These are phyloP conservation scores for Xestoiulus laeticollis DNA, from an alignment of 2,888 invertebrate species.

Conservation along the genomic window DNA sequence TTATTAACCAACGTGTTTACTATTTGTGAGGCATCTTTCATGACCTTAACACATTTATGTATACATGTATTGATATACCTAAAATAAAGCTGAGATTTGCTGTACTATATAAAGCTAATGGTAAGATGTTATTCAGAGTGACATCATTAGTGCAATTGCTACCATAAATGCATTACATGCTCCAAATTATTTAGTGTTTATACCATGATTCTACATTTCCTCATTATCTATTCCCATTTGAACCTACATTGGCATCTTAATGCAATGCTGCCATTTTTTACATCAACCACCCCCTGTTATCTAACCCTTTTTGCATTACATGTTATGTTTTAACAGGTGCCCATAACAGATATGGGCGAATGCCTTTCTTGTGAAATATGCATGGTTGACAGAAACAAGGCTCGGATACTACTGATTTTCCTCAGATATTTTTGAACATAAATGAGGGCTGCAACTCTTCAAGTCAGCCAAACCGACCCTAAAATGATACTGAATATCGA, in stretches of 20 bases:
- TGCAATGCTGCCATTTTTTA: neutral
- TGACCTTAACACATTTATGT: no score
- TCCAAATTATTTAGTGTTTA: neutral
- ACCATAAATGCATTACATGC: no score
- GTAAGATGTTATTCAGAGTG: no score
- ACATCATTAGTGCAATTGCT: no score
- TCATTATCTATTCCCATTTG: neutral
- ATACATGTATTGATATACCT: no score
- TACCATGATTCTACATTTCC: neutral
- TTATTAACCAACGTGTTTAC: neutral
- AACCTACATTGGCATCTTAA: neutral
- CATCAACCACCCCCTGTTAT: neutral
- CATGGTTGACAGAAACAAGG: neutral
- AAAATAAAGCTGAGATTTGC: no score
- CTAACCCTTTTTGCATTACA: neutral
- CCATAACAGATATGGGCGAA: neutral
- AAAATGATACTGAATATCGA: constrained; percentile 23
- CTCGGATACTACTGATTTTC: neutral
- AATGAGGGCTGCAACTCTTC: neutral
- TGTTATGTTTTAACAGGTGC: neutral
- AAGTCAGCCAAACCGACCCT: neutral
- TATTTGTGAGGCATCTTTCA: neutral
- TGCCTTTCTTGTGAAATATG: constrained; percentile 12
- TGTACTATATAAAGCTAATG: no score
- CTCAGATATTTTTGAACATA: neutral